These are phyloP conservation scores for Morpho helenor DNA, from an alignment of 2,888 invertebrate species.

Conservation along the genomic window DNA sequence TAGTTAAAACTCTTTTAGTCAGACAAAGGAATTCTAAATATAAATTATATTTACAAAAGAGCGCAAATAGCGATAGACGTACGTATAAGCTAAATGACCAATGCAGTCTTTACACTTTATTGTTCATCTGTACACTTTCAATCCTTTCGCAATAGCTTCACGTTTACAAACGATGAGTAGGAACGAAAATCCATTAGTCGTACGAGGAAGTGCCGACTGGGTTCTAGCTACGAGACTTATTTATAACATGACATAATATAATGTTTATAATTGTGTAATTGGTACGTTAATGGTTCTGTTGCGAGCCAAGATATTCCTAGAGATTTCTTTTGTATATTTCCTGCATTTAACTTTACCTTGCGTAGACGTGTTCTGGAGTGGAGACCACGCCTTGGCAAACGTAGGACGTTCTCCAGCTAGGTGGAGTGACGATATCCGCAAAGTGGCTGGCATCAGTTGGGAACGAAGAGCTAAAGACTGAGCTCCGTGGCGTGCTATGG, in stretches of 20 bases:
- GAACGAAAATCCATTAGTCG: conserved; percentile 20
- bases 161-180: conserved; percentile 20
- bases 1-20: too few species aligned
- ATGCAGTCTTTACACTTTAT: not conserved
- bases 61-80: too few species aligned
- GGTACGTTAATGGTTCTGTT: not conserved
- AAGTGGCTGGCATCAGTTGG: too few species aligned
- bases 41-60: too few species aligned
- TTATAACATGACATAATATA: not conserved
- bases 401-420: too few species aligned
- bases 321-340: conserved; percentile 3
- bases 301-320: not conserved
- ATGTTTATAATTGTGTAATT: not conserved
- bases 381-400: too few species aligned
- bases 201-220: conserved; percentile 13
- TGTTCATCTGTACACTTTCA: too few species aligned
- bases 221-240: conserved; percentile 1
- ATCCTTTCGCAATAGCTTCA: conserved; percentile 20
- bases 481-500: too few species aligned
- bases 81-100: not conserved
- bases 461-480: too few species aligned
- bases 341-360: not conserved
- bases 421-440: too few species aligned
- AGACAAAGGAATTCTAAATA: too few species aligned
- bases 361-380: too few species aligned